A percentile compares a stretch with the other conserved stretches of the same genome.
phyloP scores from a whole-genome alignment of 2,888 invertebrate species.

The Drosophila crucigera region DNA sequence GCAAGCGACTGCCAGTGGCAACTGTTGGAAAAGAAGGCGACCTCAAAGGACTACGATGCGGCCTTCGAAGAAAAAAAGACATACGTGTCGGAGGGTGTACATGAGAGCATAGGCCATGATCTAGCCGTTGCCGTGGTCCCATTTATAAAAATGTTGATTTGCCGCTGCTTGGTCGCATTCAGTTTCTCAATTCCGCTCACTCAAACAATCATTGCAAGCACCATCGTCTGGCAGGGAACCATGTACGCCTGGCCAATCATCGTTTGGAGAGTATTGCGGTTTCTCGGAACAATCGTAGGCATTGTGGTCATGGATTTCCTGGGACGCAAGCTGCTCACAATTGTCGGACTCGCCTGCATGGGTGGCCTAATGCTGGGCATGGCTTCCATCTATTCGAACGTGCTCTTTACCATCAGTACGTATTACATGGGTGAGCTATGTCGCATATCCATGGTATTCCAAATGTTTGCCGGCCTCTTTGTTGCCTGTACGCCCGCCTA shows the following conservation, averaged over 20 bases:
- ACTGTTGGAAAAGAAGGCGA: conserved; percentile 45
- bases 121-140: conserved; percentile 54
- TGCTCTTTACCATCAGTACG: conserved; percentile 2
- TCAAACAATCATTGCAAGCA: conserved; percentile 46
- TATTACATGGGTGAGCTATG: conserved; percentile 52
- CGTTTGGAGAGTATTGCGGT: conserved; percentile 62
- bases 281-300: conserved; percentile 59
- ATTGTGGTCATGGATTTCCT: conserved; percentile 60
- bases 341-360: conserved; percentile 61
- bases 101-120: conserved; percentile 43
- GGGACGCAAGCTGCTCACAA: conserved; percentile 65
- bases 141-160: conserved; percentile 69
- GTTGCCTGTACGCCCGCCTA: conserved; percentile 72
- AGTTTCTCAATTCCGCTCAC: conserved; percentile 75
- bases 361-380: conserved; percentile 68
- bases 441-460: conserved; percentile 62
- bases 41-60: conserved; percentile 20
- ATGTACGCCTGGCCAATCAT: conserved; percentile 57
- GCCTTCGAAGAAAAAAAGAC: conserved; percentile 59
- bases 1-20: conserved; percentile 59
- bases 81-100: conserved; percentile 64
- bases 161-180: conserved; percentile 74
- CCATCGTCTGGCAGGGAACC: neutral
- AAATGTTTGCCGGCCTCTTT: conserved; percentile 73
- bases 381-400: conserved; percentile 51